Evolutionary conservation across 1,140 invertebrate genomes (phyloP), one percentile per base, ranked within the genome.

Genomic region (Drosophila pseudoananassae): DNA sequence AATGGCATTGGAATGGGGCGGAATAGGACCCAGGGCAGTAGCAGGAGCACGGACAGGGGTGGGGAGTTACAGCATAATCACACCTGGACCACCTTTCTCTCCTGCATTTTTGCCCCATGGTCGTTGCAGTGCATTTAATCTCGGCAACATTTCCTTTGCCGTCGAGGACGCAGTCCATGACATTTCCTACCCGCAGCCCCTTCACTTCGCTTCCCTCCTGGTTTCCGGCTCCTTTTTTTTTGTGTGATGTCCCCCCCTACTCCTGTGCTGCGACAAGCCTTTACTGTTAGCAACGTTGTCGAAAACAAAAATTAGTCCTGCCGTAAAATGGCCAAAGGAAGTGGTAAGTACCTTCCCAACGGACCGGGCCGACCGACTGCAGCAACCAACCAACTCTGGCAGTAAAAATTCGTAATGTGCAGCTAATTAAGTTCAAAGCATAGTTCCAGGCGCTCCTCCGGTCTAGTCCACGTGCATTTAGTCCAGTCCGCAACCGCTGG

Each of bases 371-470:
- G 66, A 17, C 43, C 57, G 64, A 73, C 75, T 83, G 82, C 83
- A 87, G 82, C 68, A 68, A 66, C 82, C 52, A 66, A 65, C 82
- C 50, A 63, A 71, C 56, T 56, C 53, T 71, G 65, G 53, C 83
- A 87, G 83, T 88, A 87, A 87, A 87, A 87, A 88, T 87, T 87
- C 76, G 83, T 89, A 88, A 88, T 88, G 84, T 79, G 83, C 83
- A 76, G 79, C 83, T 88, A 88, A 88, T 88, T 88, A 88, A 88
- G 83, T 88, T 88, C 83, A 88, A 88, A 88, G 83, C 84, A 83
- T 74, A 52, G 76, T 81, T 89, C 29, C 72, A 82, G 83, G 83
- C 79, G 46, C 7, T 52, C 33, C 15, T 52, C 40, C 63, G 43
- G 72, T 69, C 76, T 60, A 47, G 72, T 23, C 71, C 55, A 31